Evolutionary conservation across 2,113 vertebrate species (phyloP).

Genomic region (Cynocephalus volans): DNA sequence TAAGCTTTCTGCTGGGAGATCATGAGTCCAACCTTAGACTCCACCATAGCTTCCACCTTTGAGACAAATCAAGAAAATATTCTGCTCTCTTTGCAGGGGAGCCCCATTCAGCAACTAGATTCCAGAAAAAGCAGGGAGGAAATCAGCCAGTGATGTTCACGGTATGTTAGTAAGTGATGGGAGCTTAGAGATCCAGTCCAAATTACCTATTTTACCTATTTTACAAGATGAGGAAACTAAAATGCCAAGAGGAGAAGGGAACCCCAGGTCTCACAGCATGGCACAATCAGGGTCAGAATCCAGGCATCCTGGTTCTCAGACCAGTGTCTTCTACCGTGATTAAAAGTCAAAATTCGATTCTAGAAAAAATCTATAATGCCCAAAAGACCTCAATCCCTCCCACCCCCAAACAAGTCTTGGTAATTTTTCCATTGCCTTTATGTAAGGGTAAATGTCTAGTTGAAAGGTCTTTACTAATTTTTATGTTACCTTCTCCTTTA

Average conservation of each 20-base stretch:
- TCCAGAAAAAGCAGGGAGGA: background rate
- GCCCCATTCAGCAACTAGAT: background rate
- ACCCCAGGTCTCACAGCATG: background rate
- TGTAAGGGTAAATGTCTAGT: constrained; percentile 3
- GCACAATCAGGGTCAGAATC: background rate
- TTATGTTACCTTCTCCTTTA: background rate
- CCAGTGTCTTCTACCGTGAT: background rate
- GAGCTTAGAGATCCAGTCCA: background rate
- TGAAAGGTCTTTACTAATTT: background rate
- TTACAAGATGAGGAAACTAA: constrained; percentile 23
- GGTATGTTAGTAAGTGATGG: fast-evolving
- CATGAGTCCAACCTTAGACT: constrained; percentile 11
- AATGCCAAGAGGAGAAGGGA: background rate
- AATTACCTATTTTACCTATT: background rate
- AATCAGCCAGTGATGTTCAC: background rate
- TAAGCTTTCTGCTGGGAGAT: constrained; percentile 36
- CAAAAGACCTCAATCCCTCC: constrained; percentile 19
- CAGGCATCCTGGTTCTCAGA: background rate
- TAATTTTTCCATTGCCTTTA: constrained; percentile 56
- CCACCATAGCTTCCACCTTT: background rate
- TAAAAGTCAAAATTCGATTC: constrained; percentile 33
- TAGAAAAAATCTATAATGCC: constrained; percentile 66
- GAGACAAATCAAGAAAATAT: constrained; percentile 41
- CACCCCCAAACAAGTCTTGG: background rate
- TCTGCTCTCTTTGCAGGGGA: constrained; percentile 9